Evolutionary conservation across 2,113 vertebrate species (phyloP).

Genomic region (Oreochromis aureus): DNA sequence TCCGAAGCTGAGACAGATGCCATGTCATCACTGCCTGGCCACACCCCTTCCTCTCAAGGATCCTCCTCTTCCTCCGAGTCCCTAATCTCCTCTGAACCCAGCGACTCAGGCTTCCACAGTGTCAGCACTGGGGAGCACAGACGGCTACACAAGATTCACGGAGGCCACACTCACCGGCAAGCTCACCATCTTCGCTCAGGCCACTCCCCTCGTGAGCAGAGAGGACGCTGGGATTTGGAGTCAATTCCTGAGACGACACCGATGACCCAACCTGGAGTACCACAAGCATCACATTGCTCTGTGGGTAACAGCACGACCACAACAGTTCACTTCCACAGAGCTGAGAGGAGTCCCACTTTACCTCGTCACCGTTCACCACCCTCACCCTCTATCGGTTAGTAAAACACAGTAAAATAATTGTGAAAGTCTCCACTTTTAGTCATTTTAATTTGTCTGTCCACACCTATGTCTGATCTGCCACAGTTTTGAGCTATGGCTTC

Average conservation of each 20-base stretch:
- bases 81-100: constrained; percentile 57
- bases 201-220: constrained; percentile 58
- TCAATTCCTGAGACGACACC: constrained; percentile 65
- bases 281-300: constrained; percentile 37
- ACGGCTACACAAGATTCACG: constrained; percentile 57
- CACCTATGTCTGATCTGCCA: background rate
- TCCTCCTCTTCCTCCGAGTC: constrained; percentile 51
- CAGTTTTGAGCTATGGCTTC: background rate
- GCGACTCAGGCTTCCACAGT: constrained; percentile 62
- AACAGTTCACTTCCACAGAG: constrained; percentile 61
- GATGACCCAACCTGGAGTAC: constrained; percentile 5
- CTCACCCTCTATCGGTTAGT: constrained; percentile 26
- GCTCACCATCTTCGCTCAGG: constrained; percentile 29
- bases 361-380: constrained; percentile 35
- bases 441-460: background rate
- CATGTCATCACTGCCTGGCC: constrained; percentile 43
- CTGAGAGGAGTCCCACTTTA: constrained; percentile 60
- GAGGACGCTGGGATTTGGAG: constrained; percentile 69
- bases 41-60: constrained; percentile 54
- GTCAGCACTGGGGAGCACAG: constrained; percentile 62
- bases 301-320: constrained; percentile 63
- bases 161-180: constrained; percentile 36
- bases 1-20: constrained; percentile 59
- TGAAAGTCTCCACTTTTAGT: background rate
- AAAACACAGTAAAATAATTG: background rate